Evolutionary conservation across 2,888 invertebrate genomes (phyloP).

Genomic region (Acronicta alni): DNA sequence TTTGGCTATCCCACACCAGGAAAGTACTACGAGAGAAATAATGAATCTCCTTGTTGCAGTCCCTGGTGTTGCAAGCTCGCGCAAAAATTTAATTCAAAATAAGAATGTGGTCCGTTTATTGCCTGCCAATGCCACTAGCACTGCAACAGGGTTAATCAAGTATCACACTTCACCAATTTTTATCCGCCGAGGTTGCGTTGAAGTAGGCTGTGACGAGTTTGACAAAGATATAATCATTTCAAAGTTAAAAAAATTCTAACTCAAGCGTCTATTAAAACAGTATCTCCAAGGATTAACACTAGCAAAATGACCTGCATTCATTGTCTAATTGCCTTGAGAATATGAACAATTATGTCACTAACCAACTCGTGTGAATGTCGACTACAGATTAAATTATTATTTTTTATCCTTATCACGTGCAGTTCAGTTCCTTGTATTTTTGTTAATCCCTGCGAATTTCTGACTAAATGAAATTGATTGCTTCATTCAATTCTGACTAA

Average conservation of each 20-base stretch:
- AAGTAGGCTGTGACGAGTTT: background rate
- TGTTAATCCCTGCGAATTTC: slow-evolving; percentile 9
- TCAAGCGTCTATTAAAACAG: slow-evolving; percentile 6
- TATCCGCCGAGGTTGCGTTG: slow-evolving; percentile 4
- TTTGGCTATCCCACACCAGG: too few relatives aligned
- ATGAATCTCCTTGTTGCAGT: too few relatives aligned
- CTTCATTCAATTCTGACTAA: slow-evolving; percentile 28
- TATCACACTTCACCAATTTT: background rate
- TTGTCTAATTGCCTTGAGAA: slow-evolving; percentile 44
- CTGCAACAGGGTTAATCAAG: too few relatives aligned
- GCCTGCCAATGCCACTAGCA: too few relatives aligned
- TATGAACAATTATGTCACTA: slow-evolving; percentile 40
- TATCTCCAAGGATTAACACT: slow-evolving; percentile 36
- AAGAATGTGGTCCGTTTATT: too few relatives aligned
- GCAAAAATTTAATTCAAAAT: too few relatives aligned
- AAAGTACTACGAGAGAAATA: too few relatives aligned
- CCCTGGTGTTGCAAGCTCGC: too few relatives aligned
- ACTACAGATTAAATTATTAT: slow-evolving; percentile 25
- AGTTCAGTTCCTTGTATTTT: slow-evolving; percentile 22
- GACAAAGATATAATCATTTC: slow-evolving; percentile 8
- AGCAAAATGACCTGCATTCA: slow-evolving; percentile 23
- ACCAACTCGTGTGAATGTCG: slow-evolving; percentile 15
- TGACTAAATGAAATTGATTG: slow-evolving; percentile 8
- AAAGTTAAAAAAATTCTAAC: slow-evolving; percentile 10
- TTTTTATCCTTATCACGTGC: slow-evolving; percentile 30